phyloP scores from a whole-genome alignment of 2,888 invertebrate genomes.

The Philhelius pedissequus region DNA sequence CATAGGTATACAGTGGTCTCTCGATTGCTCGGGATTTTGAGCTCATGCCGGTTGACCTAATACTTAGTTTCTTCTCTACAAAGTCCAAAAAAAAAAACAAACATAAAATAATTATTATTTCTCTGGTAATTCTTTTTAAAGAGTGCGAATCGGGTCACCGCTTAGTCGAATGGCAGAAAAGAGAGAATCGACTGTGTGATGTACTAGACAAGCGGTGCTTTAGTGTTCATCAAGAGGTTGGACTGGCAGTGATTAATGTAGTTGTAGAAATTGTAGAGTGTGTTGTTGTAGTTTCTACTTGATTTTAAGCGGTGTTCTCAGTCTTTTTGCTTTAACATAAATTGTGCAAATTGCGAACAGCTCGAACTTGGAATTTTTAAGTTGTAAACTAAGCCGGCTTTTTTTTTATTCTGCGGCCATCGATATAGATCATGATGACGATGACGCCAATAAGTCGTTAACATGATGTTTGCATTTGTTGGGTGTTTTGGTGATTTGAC shows the following conservation, averaged over 20 bases:
- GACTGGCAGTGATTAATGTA: not conserved
- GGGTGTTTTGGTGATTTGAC: not conserved
- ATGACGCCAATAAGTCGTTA: slow-evolving; percentile 7
- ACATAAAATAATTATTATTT: too few species aligned
- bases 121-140: too few species aligned
- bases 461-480: slow-evolving; percentile 3
- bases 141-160: too few species aligned
- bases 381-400: slow-evolving; percentile 37
- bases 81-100: too few species aligned
- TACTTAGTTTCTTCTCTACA: too few species aligned
- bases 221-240: not conserved
- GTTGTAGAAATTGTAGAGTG: not conserved
- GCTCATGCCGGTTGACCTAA: too few species aligned
- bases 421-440: slow-evolving; percentile 4
- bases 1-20: not conserved
- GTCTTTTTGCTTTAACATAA: slow-evolving; percentile 3
- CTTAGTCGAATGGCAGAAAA: too few species aligned
- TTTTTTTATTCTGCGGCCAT: not conserved
- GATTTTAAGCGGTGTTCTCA: not conserved
- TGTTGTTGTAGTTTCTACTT: not conserved
- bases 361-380: slow-evolving; percentile 33
- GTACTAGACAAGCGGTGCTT: too few species aligned
- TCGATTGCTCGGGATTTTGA: too few species aligned
- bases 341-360: not conserved
- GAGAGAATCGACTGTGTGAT: too few species aligned